phyloP scores from a whole-genome alignment of 1,140 invertebrate species.

The Diorhabda sublineata region DNA sequence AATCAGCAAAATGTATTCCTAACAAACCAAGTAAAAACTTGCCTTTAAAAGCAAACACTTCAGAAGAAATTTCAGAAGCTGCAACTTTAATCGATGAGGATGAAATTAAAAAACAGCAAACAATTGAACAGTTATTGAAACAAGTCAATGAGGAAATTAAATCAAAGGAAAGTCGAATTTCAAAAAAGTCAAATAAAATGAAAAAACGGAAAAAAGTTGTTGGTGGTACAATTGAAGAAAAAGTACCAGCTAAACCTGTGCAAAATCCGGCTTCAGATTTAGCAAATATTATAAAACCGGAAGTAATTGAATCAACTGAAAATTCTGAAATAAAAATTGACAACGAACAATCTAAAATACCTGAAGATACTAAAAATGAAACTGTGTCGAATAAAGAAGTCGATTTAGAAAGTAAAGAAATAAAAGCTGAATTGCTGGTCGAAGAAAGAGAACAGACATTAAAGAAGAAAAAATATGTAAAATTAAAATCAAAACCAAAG shows the following conservation, averaged over 20 bases:
- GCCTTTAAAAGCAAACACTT: conserved; percentile 1
- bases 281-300: not conserved
- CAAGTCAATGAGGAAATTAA: conserved; percentile 39
- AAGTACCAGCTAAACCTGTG: conserved; percentile 1
- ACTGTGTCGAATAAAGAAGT: not conserved
- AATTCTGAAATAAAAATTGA: not conserved
- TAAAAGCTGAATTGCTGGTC: not conserved
- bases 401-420: not conserved
- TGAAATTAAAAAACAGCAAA: conserved; percentile 26
- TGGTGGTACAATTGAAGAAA: conserved; percentile 5
- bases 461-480: conserved; percentile 16
- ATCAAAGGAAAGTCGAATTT: conserved; percentile 22
- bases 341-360: not conserved
- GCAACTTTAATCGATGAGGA: conserved; percentile 7
- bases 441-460: not conserved
- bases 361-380: conserved; percentile 9
- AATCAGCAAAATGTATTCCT: conserved; percentile 5
- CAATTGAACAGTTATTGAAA: conserved; percentile 27
- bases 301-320: conserved; percentile 5
- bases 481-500: conserved; percentile 22
- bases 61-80: not conserved
- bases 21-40: conserved; percentile 6
- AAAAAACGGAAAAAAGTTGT: conserved; percentile 20
- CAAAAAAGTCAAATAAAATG: conserved; percentile 10
- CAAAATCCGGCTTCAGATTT: not conserved